phyloP scores from a whole-genome alignment of 2,888 invertebrate genomes.

The Drosophila antonietae region DNA sequence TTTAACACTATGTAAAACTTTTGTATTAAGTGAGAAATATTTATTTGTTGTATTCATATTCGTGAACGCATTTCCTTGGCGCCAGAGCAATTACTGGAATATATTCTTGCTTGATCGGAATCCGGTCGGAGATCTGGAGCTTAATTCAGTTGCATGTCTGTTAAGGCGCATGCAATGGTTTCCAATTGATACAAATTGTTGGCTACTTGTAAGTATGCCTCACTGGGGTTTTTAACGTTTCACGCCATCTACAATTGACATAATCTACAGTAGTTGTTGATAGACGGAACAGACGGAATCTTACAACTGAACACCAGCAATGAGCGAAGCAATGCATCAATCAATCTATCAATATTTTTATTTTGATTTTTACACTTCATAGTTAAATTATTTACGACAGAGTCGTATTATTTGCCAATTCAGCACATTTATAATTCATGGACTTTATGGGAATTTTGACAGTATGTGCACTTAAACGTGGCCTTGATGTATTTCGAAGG shows the following conservation, averaged over 20 bases:
- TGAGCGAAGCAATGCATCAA: conserved; percentile 5
- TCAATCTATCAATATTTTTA: background rate
- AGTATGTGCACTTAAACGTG: conserved; percentile 21
- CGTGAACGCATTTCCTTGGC: conserved; percentile 21
- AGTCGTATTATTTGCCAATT: conserved; percentile 10
- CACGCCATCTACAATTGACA: conserved; percentile 20
- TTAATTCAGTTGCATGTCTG: conserved; percentile 41
- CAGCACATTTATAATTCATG: conserved; percentile 39
- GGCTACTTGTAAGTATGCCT: conserved; percentile 20
- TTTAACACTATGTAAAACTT: background rate
- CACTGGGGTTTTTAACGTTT: conserved; percentile 10
- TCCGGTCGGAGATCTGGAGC: conserved; percentile 26
- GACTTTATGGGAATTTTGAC: conserved; percentile 49
- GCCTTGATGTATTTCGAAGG: conserved; percentile 46
- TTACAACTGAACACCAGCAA: background rate
- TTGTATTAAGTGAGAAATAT: background rate
- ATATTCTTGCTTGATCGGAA: conserved; percentile 6
- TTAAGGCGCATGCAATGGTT: conserved; percentile 61
- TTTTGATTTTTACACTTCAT: background rate
- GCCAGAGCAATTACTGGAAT: conserved; percentile 33
- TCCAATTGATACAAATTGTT: conserved; percentile 66
- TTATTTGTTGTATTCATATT: conserved; percentile 6
- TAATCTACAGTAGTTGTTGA: conserved; percentile 7
- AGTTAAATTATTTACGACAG: background rate
- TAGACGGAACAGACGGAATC: background rate